Percentiles rank a stretch among this genome's conserved stretches.
Evolutionary conservation across 2,797 vertebrate genomes (phyloP).

Genomic region (Varecia variegata): DNA sequence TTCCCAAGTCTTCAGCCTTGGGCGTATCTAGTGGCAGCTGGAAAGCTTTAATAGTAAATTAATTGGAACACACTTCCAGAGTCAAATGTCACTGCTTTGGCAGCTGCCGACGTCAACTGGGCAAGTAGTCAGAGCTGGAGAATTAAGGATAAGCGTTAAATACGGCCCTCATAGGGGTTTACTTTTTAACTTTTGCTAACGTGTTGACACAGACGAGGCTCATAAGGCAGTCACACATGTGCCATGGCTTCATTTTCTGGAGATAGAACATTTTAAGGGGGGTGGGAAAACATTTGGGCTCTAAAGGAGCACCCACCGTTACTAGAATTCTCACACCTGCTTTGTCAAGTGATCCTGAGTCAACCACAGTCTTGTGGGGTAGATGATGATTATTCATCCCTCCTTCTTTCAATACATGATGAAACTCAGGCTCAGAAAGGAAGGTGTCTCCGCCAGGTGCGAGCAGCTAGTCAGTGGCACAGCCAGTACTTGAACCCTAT

Average conservation of each 20-base stretch:
- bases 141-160: neutral
- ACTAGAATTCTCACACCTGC: neutral
- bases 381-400: rapidly evolving
- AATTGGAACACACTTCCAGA: neutral
- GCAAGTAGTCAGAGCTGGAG: neutral
- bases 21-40: neutral
- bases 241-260: neutral
- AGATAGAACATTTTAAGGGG: neutral
- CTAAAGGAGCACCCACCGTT: neutral
- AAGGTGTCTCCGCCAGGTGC: no score
- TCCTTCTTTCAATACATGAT: no score
- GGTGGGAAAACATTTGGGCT: neutral
- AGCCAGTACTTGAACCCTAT: neutral
- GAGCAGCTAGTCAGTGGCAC: neutral
- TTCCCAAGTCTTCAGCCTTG: neutral
- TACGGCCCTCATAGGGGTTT: neutral
- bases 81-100: neutral
- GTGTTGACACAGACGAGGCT: neutral
- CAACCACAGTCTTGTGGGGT: rapidly evolving
- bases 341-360: neutral
- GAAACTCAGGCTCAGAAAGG: neutral
- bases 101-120: neutral
- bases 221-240: neutral
- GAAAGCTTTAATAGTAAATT: neutral
- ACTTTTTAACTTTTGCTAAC: neutral